These are phyloP conservation scores for Nemotelus pantherinus DNA, from an alignment of 2,888 invertebrate species.

Conservation along the genomic window DNA sequence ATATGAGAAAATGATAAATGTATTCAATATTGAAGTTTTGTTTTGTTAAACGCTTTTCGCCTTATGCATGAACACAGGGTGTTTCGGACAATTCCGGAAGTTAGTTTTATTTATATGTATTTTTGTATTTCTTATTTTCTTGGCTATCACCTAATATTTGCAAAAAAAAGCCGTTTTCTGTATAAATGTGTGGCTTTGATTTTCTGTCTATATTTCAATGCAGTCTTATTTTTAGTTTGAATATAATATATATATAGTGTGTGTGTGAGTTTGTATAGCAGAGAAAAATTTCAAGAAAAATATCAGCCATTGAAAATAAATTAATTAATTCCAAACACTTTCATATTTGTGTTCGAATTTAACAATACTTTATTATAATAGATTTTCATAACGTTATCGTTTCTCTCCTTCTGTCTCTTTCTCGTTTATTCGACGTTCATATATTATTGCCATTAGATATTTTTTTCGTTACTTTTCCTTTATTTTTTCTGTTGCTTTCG, in stretches of 20 bases:
- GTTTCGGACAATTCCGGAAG: slow-evolving; percentile 34
- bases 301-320: background rate
- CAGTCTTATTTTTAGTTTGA: slow-evolving; percentile 32
- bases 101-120: slow-evolving; percentile 3
- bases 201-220: slow-evolving; percentile 20
- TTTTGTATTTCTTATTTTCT: background rate
- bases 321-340: background rate
- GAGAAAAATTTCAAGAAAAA: background rate
- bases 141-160: background rate
- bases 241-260: slow-evolving; percentile 11
- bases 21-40: too few relatives aligned
- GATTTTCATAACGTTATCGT: too few relatives aligned
- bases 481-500: background rate
- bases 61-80: slow-evolving; percentile 30
- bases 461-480: slow-evolving; percentile 2
- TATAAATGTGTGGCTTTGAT: background rate
- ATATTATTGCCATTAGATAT: background rate
- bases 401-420: too few relatives aligned
- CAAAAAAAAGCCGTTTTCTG: background rate
- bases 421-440: too few relatives aligned
- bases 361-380: background rate
- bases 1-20: too few relatives aligned
- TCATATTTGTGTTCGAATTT: background rate
- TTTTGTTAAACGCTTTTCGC: too few relatives aligned
- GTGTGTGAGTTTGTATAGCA: background rate